Conservation (phyloP, 2,113 vertebrate species). For the Hyperopisus bebe region DNA sequence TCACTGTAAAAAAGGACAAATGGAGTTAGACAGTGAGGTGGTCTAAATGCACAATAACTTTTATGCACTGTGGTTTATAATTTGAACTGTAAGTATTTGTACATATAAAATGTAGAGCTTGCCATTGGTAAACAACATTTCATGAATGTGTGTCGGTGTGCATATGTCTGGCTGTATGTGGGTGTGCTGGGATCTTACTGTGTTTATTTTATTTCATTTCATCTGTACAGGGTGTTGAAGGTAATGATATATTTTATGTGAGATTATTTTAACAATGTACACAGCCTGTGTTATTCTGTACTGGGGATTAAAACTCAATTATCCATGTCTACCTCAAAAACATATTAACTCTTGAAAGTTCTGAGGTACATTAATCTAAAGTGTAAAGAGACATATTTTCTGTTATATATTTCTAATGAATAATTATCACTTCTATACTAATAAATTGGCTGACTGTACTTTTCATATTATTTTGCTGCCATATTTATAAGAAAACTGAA, state of each 20-base stretch:
- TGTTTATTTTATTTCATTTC: conserved; percentile 99
- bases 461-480: neutral
- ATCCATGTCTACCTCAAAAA: conserved; percentile 97
- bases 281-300: conserved; percentile 73
- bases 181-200: conserved; percentile 98
- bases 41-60: conserved; percentile 99
- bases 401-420: conserved; percentile 78
- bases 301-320: conserved; percentile 80
- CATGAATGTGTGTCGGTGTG: conserved; percentile 75
- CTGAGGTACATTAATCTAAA: conserved; percentile 87
- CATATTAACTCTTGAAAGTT: conserved; percentile 72
- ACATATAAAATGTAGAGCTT: conserved; percentile 68
- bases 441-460: conserved; percentile 75
- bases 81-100: conserved; percentile 94
- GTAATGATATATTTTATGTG: conserved; percentile 91
- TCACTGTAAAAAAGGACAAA: conserved; percentile 16
- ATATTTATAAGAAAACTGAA: neutral
- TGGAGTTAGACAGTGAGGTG: conserved; percentile 65
- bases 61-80: conserved; percentile 92
- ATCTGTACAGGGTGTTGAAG: conserved; percentile 93
- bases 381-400: conserved; percentile 69
- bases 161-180: conserved; percentile 50
- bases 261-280: conserved; percentile 74
- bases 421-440: conserved; percentile 85
- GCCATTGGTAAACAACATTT: conserved; percentile 73